Conservation (phyloP, 2,113 vertebrate species). For the Elachura formosa region DNA sequence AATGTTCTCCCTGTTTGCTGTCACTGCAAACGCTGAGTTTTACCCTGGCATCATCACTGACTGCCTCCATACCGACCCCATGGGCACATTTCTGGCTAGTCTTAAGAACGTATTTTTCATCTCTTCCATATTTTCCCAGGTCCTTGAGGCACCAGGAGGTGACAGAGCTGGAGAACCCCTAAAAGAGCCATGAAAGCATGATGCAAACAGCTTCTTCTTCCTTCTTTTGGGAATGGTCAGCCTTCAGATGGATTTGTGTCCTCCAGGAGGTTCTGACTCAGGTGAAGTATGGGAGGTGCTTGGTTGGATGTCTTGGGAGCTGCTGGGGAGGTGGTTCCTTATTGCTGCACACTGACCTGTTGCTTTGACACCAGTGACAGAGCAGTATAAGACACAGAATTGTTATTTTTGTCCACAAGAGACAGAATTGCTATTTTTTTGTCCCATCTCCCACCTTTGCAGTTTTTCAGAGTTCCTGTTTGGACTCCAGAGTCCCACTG, state of each 20-base stretch:
- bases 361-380: neutral
- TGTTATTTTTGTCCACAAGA: neutral
- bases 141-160: neutral
- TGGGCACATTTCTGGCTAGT: neutral
- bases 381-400: neutral
- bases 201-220: neutral
- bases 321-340: neutral
- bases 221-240: neutral
- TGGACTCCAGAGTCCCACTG: slow-evolving; percentile 54
- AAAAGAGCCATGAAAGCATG: rapidly evolving
- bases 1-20: neutral
- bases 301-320: neutral
- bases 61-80: neutral
- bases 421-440: neutral
- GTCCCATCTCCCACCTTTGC: neutral
- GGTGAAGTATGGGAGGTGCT: neutral
- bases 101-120: neutral
- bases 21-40: neutral
- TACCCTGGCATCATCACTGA: neutral
- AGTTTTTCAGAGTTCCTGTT: slow-evolving; percentile 17
- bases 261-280: neutral
- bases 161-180: neutral
- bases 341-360: neutral
- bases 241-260: neutral
- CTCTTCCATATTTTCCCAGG: neutral